phyloP scores from a whole-genome alignment of 2,888 invertebrate species.

The Malacosoma neustria region DNA sequence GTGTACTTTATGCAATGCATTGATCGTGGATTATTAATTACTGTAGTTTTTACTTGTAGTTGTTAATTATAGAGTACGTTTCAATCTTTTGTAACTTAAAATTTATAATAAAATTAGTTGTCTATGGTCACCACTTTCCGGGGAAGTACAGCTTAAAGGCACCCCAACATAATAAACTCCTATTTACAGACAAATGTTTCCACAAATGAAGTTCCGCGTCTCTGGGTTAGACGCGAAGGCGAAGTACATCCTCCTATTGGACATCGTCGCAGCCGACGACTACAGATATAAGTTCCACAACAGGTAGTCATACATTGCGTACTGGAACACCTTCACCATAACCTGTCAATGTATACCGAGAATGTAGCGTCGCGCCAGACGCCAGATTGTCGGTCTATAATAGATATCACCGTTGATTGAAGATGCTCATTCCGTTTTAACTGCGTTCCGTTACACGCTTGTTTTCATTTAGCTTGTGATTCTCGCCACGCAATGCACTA shows the following conservation, averaged over 20 bases:
- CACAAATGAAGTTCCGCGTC: slow-evolving; percentile 99
- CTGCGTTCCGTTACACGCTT: slow-evolving; percentile 51
- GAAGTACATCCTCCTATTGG: slow-evolving; percentile 98
- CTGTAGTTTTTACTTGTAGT: too few species aligned
- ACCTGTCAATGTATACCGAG: slow-evolving; percentile 31
- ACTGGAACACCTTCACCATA: slow-evolving; percentile 26
- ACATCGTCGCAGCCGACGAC: slow-evolving; percentile 99
- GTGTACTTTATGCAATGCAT: too few species aligned
- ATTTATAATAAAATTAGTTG: too few species aligned
- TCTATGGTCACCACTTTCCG: too few species aligned
- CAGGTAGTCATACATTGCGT: slow-evolving; percentile 77
- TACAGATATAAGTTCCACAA: slow-evolving; percentile 98
- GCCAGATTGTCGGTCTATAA: slow-evolving; percentile 33
- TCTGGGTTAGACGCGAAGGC: slow-evolving; percentile 98
- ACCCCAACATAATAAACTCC: slow-evolving; percentile 23
- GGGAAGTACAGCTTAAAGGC: too few species aligned
- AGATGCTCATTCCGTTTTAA: slow-evolving; percentile 42
- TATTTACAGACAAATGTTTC: slow-evolving; percentile 98
- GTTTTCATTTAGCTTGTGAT: slow-evolving; percentile 67
- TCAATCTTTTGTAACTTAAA: too few species aligned
- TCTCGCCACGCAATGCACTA: slow-evolving; percentile 62
- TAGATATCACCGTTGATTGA: slow-evolving; percentile 57
- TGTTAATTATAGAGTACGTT: too few species aligned
- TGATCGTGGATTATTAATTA: too few species aligned
- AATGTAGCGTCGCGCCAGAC: slow-evolving; percentile 25